These are phyloP conservation scores for Dendroctonus valens DNA, from an alignment of 1,140 invertebrate species.

Conservation along the genomic window DNA sequence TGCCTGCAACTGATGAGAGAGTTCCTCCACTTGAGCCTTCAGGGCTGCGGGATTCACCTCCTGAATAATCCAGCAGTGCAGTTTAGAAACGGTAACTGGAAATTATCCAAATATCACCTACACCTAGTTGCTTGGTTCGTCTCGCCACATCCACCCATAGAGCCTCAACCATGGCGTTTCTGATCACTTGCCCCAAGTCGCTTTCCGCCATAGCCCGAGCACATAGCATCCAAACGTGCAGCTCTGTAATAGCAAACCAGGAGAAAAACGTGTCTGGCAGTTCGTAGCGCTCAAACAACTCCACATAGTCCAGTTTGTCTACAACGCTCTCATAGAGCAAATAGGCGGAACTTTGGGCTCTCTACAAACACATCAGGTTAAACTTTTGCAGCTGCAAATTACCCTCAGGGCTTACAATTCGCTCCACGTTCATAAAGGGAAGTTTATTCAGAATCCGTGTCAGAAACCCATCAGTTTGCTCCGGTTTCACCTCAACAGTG, in stretches of 20 bases:
- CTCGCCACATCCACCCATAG: constrained; percentile 79
- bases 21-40: constrained; percentile 57
- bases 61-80: constrained; percentile 44
- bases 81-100: not conserved
- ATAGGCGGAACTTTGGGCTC: constrained; percentile 59
- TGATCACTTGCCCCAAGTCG: constrained; percentile 65
- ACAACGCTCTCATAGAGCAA: constrained; percentile 64
- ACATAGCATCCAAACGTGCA: constrained; percentile 82
- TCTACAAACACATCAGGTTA: constrained; percentile 51
- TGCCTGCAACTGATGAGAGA: constrained; percentile 80
- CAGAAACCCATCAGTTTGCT: constrained; percentile 33
- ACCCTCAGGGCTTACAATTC: constrained; percentile 4
- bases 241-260: constrained; percentile 80
- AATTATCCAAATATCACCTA: constrained; percentile 28
- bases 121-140: constrained; percentile 70
- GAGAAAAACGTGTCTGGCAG: constrained; percentile 78
- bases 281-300: constrained; percentile 65
- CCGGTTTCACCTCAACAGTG: constrained; percentile 26
- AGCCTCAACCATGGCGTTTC: constrained; percentile 71
- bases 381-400: not conserved
- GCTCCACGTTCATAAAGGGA: constrained; percentile 38
- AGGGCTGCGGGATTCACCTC: constrained; percentile 57
- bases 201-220: constrained; percentile 75
- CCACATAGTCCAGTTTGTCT: constrained; percentile 59
- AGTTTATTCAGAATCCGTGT: constrained; percentile 37